Base-by-base conservation (phyloP, 2,797 vertebrate genomes). In the Chelon labrosus region DNA sequence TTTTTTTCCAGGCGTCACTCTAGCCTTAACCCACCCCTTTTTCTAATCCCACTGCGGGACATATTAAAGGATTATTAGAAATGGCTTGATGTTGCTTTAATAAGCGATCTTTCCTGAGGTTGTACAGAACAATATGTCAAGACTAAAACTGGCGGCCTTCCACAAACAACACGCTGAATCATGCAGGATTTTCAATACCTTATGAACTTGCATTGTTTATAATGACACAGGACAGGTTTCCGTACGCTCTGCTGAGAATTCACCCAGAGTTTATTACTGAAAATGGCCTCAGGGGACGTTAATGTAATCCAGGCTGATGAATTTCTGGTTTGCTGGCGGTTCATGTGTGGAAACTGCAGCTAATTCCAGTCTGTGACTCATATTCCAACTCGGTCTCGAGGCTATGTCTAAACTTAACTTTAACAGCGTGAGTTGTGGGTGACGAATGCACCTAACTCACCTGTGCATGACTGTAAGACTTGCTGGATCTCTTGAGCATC, bases 321-420 rank as follows among this genome's bases (percentile, higher is more conserved):
- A 65, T 38, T 5, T 20, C 13, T 41, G 11, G n/a, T 59, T 56
- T 54, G 42, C 37, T 13, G 20, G 22, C 17, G 7, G 14, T 31
- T 4, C 16, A 50, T 54, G 60, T 57, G 35, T 19, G 13, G 25
- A 67, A 59, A 41, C 17, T 58, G 22, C 8, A 27, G 25, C 49
- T 37, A 41, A 1, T 71, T 73, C 50, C 73, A 49, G 63, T 53
- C 60, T 39, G 56, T 83, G 88, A 88, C 65, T 88, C 67, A 80
- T 37, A 37, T 51, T 35, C 38, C 17, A 60, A 49, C 37, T n/a
- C 53, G 13, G 55, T 62, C 59, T 63, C 0, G 2, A 17, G 49
- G 70, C 58, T 60, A n/a, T 22, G 37, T 82, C 59, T 52, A 3
- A 44, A 39, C 77, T 46, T 61, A 65, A 76, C 60, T 83, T 67